Percentiles rank a stretch among this genome's conserved stretches.
These are phyloP conservation scores for Aricia artaxerxes DNA, from an alignment of 2,888 invertebrate genomes.

Conservation along the genomic window DNA sequence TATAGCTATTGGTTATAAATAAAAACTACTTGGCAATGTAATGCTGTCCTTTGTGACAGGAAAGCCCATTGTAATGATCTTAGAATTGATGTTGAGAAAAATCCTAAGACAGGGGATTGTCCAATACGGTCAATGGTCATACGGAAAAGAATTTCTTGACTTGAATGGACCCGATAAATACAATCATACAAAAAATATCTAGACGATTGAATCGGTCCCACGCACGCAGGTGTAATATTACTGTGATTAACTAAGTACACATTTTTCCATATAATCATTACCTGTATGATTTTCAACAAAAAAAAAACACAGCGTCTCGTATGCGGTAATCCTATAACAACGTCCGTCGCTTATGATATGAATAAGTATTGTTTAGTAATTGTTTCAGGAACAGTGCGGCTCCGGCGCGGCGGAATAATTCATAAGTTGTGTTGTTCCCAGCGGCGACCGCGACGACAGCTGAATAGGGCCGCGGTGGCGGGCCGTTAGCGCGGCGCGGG, in stretches of 20 bases:
- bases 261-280: conserved; percentile 2
- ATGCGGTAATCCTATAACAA: conserved; percentile 49
- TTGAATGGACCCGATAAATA: background rate
- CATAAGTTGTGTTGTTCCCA: conserved; percentile 71
- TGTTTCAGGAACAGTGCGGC: conserved; percentile 66
- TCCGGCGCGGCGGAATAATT: conserved; percentile 68
- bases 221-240: conserved; percentile 1
- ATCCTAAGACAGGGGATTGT: too few species aligned
- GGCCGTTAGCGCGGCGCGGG: conserved; percentile 56
- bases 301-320: conserved; percentile 24
- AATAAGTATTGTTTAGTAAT: conserved; percentile 75
- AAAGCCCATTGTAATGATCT: too few species aligned
- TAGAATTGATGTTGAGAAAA: too few species aligned
- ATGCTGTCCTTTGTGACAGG: too few species aligned
- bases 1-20: too few species aligned
- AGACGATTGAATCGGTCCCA: conserved; percentile 9
- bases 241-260: conserved; percentile 6
- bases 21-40: background rate
- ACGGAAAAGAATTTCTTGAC: background rate
- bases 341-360: conserved; percentile 69
- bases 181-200: background rate
- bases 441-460: conserved; percentile 70
- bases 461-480: conserved; percentile 76
- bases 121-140: background rate
- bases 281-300: background rate